Conservation (phyloP, 2,113 vertebrate genomes). For the Turdus rufiventris region DNA sequence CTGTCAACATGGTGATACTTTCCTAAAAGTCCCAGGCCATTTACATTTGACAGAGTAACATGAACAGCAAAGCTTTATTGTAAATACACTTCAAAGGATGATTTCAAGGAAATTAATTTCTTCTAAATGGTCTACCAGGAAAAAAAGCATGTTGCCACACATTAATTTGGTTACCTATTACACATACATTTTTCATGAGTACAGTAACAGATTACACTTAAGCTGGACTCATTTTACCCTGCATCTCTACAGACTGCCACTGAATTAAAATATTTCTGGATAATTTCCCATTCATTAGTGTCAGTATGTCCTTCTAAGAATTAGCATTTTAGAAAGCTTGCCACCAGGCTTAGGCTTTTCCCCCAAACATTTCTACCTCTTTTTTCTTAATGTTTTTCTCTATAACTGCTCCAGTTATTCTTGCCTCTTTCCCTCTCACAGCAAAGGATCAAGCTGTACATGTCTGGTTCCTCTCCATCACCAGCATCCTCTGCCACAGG, state of each 20-base stretch:
- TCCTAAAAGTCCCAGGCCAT: background rate
- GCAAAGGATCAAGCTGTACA: background rate
- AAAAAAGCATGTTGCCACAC: background rate
- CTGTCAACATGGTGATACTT: background rate
- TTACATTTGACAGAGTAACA: background rate
- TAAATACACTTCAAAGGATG: background rate
- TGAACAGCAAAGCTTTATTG: background rate
- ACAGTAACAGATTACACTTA: background rate
- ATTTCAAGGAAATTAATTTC: background rate
- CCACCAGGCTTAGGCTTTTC: background rate
- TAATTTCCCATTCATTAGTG: background rate
- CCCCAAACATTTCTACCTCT: background rate
- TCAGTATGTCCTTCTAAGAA: background rate
- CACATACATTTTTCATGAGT: background rate
- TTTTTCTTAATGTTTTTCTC: background rate
- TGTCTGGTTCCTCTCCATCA: rapidly evolving
- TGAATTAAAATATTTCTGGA: background rate
- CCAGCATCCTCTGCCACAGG: background rate
- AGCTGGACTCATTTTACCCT: background rate
- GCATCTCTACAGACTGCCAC: background rate
- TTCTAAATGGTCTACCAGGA: background rate
- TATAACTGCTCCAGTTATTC: background rate
- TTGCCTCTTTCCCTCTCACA: background rate
- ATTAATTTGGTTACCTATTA: background rate
- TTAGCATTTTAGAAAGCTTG: background rate